These are phyloP conservation scores for Drosophila monieri DNA, from an alignment of 2,888 invertebrate genomes.

Conservation along the genomic window DNA sequence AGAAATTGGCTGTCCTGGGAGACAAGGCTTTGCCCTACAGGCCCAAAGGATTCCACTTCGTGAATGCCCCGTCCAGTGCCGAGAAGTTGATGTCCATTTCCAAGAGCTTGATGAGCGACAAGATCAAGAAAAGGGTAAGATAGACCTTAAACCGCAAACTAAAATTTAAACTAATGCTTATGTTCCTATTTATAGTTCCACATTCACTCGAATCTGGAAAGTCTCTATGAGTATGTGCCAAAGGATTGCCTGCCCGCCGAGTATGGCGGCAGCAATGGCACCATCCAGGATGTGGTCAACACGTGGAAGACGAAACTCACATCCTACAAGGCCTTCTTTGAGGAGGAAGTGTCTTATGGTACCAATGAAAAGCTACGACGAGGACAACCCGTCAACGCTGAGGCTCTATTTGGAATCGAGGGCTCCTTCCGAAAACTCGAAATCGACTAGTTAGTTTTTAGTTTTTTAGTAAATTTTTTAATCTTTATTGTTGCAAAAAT, in stretches of 20 bases:
- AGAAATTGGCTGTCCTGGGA: constrained; percentile 85
- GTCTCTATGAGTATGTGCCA: constrained; percentile 87
- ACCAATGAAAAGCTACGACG: constrained; percentile 81
- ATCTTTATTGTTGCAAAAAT: constrained; percentile 30
- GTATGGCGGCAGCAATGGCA: constrained; percentile 88
- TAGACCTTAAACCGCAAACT: neutral
- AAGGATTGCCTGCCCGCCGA: constrained; percentile 87
- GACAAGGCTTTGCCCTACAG: constrained; percentile 88
- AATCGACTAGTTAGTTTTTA: constrained; percentile 76
- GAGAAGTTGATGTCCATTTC: constrained; percentile 86
- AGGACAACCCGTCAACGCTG: constrained; percentile 77
- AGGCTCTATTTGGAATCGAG: constrained; percentile 81
- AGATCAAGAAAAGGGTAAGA: constrained; percentile 87
- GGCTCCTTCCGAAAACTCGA: constrained; percentile 83
- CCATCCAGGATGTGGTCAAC: constrained; percentile 82
- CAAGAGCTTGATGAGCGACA: constrained; percentile 87
- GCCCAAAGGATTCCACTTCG: constrained; percentile 86
- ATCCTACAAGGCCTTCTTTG: constrained; percentile 79
- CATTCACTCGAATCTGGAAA: constrained; percentile 85
- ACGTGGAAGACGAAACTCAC: constrained; percentile 81
- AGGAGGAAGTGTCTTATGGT: constrained; percentile 80
- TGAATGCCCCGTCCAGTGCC: constrained; percentile 86
- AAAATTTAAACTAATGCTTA: neutral
- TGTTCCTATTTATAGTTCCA: constrained; percentile 67
- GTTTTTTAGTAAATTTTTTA: constrained; percentile 20